Evolutionary conservation across 2,113 vertebrate species (phyloP), one percentile per base, ranked within the genome.

Genomic region (Paramormyrops kingsleyae): DNA sequence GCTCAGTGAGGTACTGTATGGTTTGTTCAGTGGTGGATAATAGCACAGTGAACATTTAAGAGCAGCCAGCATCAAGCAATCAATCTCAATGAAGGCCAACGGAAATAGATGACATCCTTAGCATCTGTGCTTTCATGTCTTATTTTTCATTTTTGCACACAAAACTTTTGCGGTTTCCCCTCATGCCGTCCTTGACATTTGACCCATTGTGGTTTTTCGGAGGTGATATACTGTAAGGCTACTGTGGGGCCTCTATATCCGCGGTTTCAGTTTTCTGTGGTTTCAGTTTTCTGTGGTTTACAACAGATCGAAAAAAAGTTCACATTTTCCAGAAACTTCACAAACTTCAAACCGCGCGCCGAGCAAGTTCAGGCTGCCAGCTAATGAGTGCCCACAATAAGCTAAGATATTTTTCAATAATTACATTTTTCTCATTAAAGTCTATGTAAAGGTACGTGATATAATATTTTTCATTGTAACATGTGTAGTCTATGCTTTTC

Each of bases 1-100:
- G 94, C 94, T 94, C 95, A 95, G 94, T 94, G 93, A 95, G 94
- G 95, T 94, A n/a, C n/a, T n/a, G n/a, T n/a, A 95, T 92, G 90
- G 90, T 92, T 92, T 92, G 91, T 96, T 95, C 94, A 93, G 91
- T 90, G 89, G 92, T 94, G 92, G 91, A 94, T 94, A 95, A 95
- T 94, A 95, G 94, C 87, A 93, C 88, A 91, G 91, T 94, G 91
- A 92, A 94, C 93, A 93, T 92, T 92, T 94, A 94, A 94, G 93
- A 92, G 92, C 93, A 93, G 62, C 90, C 88, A 74, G 92, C 91
- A 94, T 94, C 47, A 47, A 89, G 46, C 66, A 74, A 89, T 88
- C 88, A 31, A 88, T 88, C 46, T 88, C 53, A 88, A 88, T 62
- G 52, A 44, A 62, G 39, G 87, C 87, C 52, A 13, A n/a, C 10